Evolutionary conservation across 2,113 vertebrate genomes (phyloP), one percentile per base, ranked within the genome.

Genomic region (Aspiorhynchus laticeps): DNA sequence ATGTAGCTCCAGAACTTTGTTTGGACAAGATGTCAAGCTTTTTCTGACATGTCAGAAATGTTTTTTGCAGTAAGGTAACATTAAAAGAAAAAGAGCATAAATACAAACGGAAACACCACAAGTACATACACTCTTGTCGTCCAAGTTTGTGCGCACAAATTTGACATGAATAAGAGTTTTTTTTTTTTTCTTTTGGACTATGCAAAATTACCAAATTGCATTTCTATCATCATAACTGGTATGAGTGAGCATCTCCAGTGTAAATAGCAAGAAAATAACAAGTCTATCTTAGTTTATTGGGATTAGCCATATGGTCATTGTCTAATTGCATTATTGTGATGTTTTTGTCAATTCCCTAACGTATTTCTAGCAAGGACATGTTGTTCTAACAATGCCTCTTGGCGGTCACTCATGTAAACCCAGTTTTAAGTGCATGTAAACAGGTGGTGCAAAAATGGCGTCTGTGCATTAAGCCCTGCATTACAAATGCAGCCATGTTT

Each of bases 401-500:
- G 67, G 67, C 15, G 67, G 17, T 71, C 33, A 19, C 1, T 71
- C 8, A 71, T 71, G 33, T 36, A 28, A 65, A 65, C 61, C 26
- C 31, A 36, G 67, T 71, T 17, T 71, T 36, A 38, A 71, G 31
- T 71, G 31, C 36, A 36, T 36, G 31, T 71, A 36, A 41, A 73
- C 36, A 41, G 33, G 9, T 73, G 19, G 36, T 5, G 38, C 69
- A 73, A 26, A 74, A 75, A 46, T 26, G 73, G 41, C 5, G 46
- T 26, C 12, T 43, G 73, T 75, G 73, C 24, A 17, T 75, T 75
- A 26, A 46, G 41, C 41, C 73, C 73, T 75, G 41, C 24, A 46
- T 17, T 56, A 28, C 51, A 56, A 33, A 53, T 79, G 28, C 51
- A 56, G 48, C 76, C 48, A 86, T 48, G 80, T 83, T 84, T 65